Evolutionary conservation across 2,888 invertebrate genomes (phyloP), one percentile per base, ranked within the genome.

Genomic region (Diarsia mendica): DNA sequence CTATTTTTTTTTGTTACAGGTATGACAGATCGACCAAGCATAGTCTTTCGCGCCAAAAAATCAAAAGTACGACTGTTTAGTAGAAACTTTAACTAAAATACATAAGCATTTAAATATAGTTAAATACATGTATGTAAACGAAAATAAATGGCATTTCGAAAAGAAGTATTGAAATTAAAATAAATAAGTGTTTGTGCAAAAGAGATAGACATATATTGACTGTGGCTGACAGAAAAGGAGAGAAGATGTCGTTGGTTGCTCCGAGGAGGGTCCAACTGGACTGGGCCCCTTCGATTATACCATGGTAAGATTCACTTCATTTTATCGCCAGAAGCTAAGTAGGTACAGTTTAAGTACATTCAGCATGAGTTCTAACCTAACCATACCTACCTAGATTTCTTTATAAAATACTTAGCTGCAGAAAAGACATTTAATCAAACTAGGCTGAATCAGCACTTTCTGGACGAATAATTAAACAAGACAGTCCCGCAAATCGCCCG

Each of bases 181-280:
- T 66, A 64, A 67, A 28, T 39, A 51, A 78, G 80, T 85, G 74
- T 71, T 75, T 58, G 72, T 83, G 69, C 23, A 15, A 82, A 65
- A 85, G 68, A 61, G 48, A 77, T 39, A 74, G 13, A 46, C 46
- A 53, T 49, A 72, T 64, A 71, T 67, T 75, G 79, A 91, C 79
- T 84, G 91, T 91, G 90, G 91, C 88, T 86, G 89, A 87, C 46
- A 80, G 77, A 85, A 78, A 89, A 79, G 77, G 75, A 80, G 80
- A 79, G 65, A 91, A 92, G 88, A 96, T 96, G 96, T 96, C 96
- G 90, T 90, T 96, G 72, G 93, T 96, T 8, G 96, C 96, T 61
- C 96, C 96, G 2, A 91, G 96, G 75, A 87, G 95, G 79, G 95
- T 96, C 77, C 95, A 95, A 82, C 86, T 96, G 68, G 96, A 94